Conservation (phyloP, 2,113 vertebrate species). For the Thermophis baileyi region DNA sequence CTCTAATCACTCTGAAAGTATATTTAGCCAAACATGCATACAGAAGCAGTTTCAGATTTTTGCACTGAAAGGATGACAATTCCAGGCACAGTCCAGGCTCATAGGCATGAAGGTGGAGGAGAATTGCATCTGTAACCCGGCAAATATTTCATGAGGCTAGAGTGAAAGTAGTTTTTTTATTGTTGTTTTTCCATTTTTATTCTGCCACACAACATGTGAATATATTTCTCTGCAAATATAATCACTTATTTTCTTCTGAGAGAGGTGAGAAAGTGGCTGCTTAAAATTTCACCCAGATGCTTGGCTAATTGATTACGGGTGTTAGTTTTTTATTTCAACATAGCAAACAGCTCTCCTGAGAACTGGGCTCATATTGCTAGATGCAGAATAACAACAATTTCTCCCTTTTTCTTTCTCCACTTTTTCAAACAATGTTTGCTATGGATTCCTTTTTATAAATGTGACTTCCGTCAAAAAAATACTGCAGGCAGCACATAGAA, state of each 20-base stretch:
- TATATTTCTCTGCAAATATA: background rate
- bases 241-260: constrained; percentile 31
- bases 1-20: background rate
- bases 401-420: background rate
- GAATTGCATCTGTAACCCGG: background rate
- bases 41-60: background rate
- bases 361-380: constrained; percentile 10
- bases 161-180: background rate
- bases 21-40: background rate
- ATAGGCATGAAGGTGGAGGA: background rate
- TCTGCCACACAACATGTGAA: constrained; percentile 7
- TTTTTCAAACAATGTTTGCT: constrained; percentile 13
- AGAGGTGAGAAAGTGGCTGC: background rate
- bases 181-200: background rate
- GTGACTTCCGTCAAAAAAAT: constrained; percentile 24
- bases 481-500: background rate
- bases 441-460: constrained; percentile 18
- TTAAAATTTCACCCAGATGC: constrained; percentile 14
- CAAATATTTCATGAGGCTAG: background rate
- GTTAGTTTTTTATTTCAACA: constrained; percentile 19
- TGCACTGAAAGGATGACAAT: background rate
- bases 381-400: constrained; percentile 1
- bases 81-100: background rate
- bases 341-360: constrained; percentile 21
- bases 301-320: constrained; percentile 8